phyloP scores from a whole-genome alignment of 2,113 vertebrate species.

The Dinomys branickii region DNA sequence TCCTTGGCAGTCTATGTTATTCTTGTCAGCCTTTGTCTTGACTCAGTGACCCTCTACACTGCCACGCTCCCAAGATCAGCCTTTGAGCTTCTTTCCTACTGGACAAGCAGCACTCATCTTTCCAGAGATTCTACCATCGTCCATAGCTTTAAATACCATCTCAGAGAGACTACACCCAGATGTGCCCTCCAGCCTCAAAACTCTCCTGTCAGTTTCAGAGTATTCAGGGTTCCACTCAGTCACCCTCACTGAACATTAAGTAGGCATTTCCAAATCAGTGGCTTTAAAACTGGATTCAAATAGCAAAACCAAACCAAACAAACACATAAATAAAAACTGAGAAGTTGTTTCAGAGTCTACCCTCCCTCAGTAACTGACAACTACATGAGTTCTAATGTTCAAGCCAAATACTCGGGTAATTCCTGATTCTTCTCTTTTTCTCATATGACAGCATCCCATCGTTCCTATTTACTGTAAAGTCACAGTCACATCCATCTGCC shows the following conservation, averaged over 20 bases:
- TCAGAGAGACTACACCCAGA: not conserved
- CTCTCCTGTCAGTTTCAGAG: not conserved
- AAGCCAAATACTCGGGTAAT: not conserved
- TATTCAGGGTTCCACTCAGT: not conserved
- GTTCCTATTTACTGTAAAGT: not conserved
- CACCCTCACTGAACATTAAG: not conserved
- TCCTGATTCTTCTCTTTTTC: not conserved
- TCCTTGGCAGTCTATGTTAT: not conserved
- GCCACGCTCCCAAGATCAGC: not conserved
- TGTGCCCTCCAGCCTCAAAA: not conserved
- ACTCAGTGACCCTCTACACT: not conserved
- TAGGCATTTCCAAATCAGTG: not conserved
- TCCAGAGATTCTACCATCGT: not conserved
- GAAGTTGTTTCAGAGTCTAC: not conserved
- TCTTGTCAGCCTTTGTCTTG: not conserved
- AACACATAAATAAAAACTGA: not conserved
- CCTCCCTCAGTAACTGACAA: not conserved
- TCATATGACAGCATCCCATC: not conserved
- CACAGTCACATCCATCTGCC: not conserved
- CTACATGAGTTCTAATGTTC: not conserved
- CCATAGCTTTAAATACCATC: not conserved
- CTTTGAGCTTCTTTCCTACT: not conserved
- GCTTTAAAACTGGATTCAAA: not conserved
- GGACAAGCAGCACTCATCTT: not conserved
- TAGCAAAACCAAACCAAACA: not conserved